Percentiles rank a stretch among this genome's conserved stretches.
These are phyloP conservation scores for Dyspetes luteomarginatus DNA, from an alignment of 2,888 invertebrate genomes.

Conservation along the genomic window DNA sequence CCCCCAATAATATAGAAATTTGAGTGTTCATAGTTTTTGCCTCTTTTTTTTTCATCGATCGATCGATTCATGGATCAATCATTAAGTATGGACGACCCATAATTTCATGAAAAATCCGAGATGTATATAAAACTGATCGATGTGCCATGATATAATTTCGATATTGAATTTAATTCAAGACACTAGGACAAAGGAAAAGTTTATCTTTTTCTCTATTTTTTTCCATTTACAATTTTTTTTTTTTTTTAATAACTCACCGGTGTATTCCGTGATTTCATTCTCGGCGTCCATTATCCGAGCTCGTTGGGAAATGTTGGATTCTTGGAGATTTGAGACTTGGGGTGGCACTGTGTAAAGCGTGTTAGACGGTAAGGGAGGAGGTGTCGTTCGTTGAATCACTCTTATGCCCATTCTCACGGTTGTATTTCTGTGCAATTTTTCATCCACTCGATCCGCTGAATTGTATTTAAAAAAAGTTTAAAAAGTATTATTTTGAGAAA, in stretches of 20 bases:
- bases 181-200: no score
- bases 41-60: no score
- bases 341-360: constrained; percentile 74
- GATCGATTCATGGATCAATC: no score
- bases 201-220: no score
- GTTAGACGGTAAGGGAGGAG: constrained; percentile 74
- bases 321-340: constrained; percentile 51
- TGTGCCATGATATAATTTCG: no score
- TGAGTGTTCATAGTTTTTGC: no score
- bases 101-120: no score
- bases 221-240: no score
- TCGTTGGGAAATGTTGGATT: constrained; percentile 60
- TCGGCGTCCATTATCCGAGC: constrained; percentile 70
- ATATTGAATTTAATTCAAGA: no score
- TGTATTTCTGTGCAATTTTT: constrained; percentile 91
- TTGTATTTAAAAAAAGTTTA: constrained; percentile 7
- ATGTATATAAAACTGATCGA: no score
- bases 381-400: constrained; percentile 88
- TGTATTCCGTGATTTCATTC: constrained; percentile 72
- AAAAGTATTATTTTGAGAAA: not conserved
- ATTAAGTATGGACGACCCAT: no score
- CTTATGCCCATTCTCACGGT: constrained; percentile 94
- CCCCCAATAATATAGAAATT: no score
- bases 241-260: constrained; percentile 66
- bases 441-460: constrained; percentile 92